A percentile compares a stretch with the other conserved stretches of the same genome.
Evolutionary conservation across 2,888 invertebrate species (phyloP).

Genomic region (Dicyrtoma fusca): DNA sequence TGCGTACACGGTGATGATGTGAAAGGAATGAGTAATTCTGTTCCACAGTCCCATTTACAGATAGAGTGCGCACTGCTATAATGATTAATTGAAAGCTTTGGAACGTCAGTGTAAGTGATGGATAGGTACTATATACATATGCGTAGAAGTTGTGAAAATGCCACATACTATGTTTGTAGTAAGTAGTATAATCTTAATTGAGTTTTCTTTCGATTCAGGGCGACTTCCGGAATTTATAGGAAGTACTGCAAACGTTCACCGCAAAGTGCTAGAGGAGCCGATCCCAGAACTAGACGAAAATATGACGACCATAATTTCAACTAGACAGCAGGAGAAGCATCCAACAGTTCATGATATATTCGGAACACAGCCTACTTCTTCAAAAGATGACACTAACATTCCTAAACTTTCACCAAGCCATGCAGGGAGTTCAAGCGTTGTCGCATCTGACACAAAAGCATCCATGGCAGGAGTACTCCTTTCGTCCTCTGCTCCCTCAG

Average conservation of each 20-base stretch:
- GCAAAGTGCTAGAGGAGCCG: slow-evolving; percentile 52
- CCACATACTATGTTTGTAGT: too few relatives aligned
- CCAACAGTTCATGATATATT: slow-evolving; percentile 56
- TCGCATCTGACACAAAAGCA: not conserved
- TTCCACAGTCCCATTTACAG: too few relatives aligned
- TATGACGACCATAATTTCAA: slow-evolving; percentile 54
- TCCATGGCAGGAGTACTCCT: not conserved
- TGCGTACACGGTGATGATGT: too few relatives aligned
- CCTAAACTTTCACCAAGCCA: not conserved
- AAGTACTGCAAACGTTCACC: slow-evolving; percentile 51
- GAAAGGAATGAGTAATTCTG: too few relatives aligned
- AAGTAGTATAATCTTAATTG: not conserved
- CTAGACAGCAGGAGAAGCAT: slow-evolving; percentile 46
- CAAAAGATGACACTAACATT: not conserved
- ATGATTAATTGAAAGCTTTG: too few relatives aligned
- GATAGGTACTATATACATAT: too few relatives aligned
- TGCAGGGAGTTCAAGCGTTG: not conserved
- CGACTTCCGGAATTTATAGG: slow-evolving; percentile 37
- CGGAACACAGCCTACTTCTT: slow-evolving; percentile 23
- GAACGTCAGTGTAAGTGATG: too few relatives aligned
- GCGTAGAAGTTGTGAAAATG: too few relatives aligned
- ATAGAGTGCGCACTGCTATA: too few relatives aligned
- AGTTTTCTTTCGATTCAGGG: too few relatives aligned
- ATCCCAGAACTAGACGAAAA: slow-evolving; percentile 57
- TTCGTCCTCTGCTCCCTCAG: too few relatives aligned